Base-by-base conservation (phyloP, 1,140 invertebrate genomes). In the Euwallacea fornicatus region DNA sequence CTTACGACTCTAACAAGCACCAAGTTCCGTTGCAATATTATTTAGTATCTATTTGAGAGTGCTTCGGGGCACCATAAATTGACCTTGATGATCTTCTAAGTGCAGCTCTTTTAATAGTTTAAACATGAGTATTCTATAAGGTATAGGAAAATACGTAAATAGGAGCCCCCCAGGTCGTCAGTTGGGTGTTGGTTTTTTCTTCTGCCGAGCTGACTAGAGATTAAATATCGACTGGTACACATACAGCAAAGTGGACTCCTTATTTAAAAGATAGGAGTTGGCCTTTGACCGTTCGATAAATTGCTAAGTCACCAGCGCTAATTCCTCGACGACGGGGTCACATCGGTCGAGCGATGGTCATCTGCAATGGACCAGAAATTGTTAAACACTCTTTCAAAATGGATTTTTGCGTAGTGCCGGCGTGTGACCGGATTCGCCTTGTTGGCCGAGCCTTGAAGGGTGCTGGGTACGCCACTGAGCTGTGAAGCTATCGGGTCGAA, bases 1-100 rank as follows among this genome's bases (percentile, higher is more conserved):
- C 43, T 42, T 64, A 42, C 10, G 54, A 21, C 11, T 33, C 50
- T 64, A 64, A 64, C 62, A 64, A 64, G 62, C 62, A 63, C 15
- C 42, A 13, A 46, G 60, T 43, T 50, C 62, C 62, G 62, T 64
- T 64, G 44, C 46, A 64, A 64, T 64, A 64, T 64, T 64, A 64
- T 64, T 64, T 53, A 64, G 62, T 64, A 64, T 64, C 62, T 64
- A 64, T 64, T 64, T 64, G 62, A 64, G 33, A 21, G 15, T 7
- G 62, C 62, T 33, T 64, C 46, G 62, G 15, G 62, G 7, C 33
- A 41, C 53, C 62, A 53, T 53, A 64, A 64, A 64, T 64, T 64
- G 62, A 64, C 62, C 62, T 54, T 41, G 62, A 9, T 64, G 46
- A 64, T 47, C 62, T 53, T 42, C 46, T 53, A 64, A 64, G 62